Conservation (phyloP, 2,797 vertebrate species). For the Notamacropus eugenii region DNA sequence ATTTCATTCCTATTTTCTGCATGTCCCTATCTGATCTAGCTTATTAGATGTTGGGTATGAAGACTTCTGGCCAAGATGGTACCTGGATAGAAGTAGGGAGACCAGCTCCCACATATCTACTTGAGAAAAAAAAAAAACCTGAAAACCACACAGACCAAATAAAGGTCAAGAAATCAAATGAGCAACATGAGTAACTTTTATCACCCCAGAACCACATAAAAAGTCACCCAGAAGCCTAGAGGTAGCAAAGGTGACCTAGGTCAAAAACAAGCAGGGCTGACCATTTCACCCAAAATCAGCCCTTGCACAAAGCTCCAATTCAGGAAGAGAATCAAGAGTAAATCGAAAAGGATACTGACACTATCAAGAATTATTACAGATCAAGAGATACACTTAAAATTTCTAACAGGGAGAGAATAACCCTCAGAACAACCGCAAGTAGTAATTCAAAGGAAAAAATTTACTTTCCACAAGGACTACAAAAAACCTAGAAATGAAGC, state of each 20-base stretch:
- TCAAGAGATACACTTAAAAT: background rate
- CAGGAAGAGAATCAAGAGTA: background rate
- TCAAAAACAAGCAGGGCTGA: background rate
- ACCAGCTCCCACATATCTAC: too few relatives aligned
- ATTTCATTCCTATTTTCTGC: too few relatives aligned
- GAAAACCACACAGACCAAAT: too few relatives aligned
- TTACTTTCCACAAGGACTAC: background rate
- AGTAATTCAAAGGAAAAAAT: background rate
- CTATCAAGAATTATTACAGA: background rate
- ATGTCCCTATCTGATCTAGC: too few relatives aligned
- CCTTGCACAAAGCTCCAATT: background rate
- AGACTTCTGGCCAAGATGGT: too few relatives aligned
- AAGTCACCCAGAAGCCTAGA: background rate
- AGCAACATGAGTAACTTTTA: too few relatives aligned
- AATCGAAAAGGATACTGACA: background rate
- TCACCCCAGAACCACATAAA: background rate
- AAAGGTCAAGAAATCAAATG: too few relatives aligned
- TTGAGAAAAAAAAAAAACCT: too few relatives aligned
- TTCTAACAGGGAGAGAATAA: background rate
- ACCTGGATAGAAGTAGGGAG: too few relatives aligned
- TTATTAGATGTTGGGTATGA: too few relatives aligned
- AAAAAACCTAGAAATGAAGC: background rate
- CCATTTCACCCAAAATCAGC: background rate
- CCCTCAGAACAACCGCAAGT: background rate
- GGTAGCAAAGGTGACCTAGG: too few relatives aligned